Evolutionary conservation across 2,888 invertebrate species (phyloP), one percentile per base, ranked within the genome.

Genomic region (Ophioninae sp.): DNA sequence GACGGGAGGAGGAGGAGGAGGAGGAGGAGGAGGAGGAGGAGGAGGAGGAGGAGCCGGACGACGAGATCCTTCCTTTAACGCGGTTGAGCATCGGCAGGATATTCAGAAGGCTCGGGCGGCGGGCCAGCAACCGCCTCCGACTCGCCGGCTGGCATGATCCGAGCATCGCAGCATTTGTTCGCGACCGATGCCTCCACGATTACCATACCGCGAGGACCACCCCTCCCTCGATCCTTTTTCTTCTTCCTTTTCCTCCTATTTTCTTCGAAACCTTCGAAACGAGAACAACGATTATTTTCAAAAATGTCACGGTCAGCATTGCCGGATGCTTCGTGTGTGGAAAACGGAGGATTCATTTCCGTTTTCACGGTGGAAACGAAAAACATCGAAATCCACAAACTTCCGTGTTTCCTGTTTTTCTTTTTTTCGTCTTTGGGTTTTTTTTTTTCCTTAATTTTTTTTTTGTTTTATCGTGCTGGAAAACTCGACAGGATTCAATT

Each of bases 91-190:
- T 87, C 84, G 81, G 83, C 85, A 86, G 81, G 70, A 76, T 87
- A 64, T 78, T 78, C 64, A 78, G 64, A 37, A 70, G 21, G 64
- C 50, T 88, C 87, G 88, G 86, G 88, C 87, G 91, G 91, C 87
- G 91, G 90, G 90, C 91, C 90, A 90, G 88, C 86, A 88, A 90
- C 90, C 90, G 88, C 87, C 88, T 89, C 89, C 88, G 86, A 88
- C 89, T 89, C 90, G 90, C 91, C 91, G 89, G 90, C 91, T 91
- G 91, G 90, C 92, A 91, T 90, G 89, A 89, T 89, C 89, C 88
- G 88, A 90, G 91, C 93, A 93, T 93, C 90, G 90, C 92, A 90
- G 92, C 92, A 91, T 91, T 90, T 91, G 91, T 90, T 89, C 89
- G 90, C 91, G 90, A 90, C 90, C 90, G 85, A 82, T 73, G 83